A percentile compares a stretch with the other conserved stretches of the same genome.
Evolutionary conservation across 2,888 invertebrate genomes (phyloP).

Genomic region (Calephelis perditalis): DNA sequence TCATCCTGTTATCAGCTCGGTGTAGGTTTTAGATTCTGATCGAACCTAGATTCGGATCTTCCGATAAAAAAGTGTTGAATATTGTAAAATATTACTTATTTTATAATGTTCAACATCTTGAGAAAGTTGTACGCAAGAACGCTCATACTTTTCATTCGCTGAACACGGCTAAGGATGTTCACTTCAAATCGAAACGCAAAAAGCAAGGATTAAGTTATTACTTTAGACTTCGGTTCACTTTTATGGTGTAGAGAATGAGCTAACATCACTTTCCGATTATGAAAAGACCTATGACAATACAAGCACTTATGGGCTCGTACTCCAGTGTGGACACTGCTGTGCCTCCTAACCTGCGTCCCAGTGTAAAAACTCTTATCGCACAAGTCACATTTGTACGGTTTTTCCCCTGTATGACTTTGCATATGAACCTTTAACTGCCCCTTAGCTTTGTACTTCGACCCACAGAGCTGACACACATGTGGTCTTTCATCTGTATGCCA

Average conservation of each 20-base stretch:
- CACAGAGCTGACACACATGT: conserved; percentile 41
- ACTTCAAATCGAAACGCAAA: too few relatives aligned
- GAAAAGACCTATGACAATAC: conserved; percentile 30
- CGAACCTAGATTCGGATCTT: too few relatives aligned
- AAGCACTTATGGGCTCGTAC: conserved; percentile 29
- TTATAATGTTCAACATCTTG: too few relatives aligned
- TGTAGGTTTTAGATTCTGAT: too few relatives aligned
- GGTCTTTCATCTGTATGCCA: conserved; percentile 46
- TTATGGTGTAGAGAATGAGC: conserved; percentile 36
- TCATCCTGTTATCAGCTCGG: too few relatives aligned
- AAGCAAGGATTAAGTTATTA: not conserved
- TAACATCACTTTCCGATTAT: conserved; percentile 35
- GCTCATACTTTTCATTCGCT: too few relatives aligned
- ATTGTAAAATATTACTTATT: too few relatives aligned
- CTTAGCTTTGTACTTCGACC: conserved; percentile 42
- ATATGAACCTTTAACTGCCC: conserved; percentile 39
- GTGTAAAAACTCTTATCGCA: conserved; percentile 33
- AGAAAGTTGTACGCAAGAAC: too few relatives aligned
- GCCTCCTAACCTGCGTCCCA: conserved; percentile 31
- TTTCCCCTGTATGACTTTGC: conserved; percentile 36
- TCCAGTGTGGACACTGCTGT: conserved; percentile 32
- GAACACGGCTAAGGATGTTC: too few relatives aligned
- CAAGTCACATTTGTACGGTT: conserved; percentile 32
- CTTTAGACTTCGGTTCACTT: conserved; percentile 19
- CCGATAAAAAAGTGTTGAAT: too few relatives aligned